phyloP scores from a whole-genome alignment of 2,888 invertebrate genomes.

The Xestia c-nigrum region DNA sequence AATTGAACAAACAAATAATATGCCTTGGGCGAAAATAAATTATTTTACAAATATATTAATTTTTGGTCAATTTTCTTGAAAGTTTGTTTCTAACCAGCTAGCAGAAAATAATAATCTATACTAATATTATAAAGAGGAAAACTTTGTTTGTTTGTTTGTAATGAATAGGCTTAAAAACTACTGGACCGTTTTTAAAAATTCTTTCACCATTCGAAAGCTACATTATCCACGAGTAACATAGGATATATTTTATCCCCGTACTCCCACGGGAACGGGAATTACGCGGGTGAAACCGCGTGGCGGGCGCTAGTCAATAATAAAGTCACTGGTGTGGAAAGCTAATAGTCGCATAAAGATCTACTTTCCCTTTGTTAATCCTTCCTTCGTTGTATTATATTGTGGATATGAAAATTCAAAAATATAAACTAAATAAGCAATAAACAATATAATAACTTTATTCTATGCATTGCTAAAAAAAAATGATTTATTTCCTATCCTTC shows the following conservation, averaged over 20 bases:
- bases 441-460: background rate
- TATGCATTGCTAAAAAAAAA: conserved; percentile 19
- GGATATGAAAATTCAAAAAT: background rate
- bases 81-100: background rate
- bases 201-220: too few relatives aligned
- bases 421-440: conserved; percentile 20
- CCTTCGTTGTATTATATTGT: conserved; percentile 22
- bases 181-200: too few relatives aligned
- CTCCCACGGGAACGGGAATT: too few relatives aligned
- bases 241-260: too few relatives aligned
- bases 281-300: too few relatives aligned
- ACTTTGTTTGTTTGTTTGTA: too few relatives aligned
- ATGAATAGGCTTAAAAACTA: too few relatives aligned
- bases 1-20: background rate
- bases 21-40: background rate
- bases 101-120: too few relatives aligned
- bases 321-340: background rate
- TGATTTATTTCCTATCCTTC: background rate
- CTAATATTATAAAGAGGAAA: too few relatives aligned
- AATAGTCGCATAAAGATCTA: conserved; percentile 26
- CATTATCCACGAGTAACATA: too few relatives aligned
- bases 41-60: too few relatives aligned
- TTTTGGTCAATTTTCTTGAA: background rate
- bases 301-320: background rate
- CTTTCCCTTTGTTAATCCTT: conserved; percentile 23